Base-by-base conservation (phyloP, 2,797 vertebrate genomes). In the Mycteria americana region DNA sequence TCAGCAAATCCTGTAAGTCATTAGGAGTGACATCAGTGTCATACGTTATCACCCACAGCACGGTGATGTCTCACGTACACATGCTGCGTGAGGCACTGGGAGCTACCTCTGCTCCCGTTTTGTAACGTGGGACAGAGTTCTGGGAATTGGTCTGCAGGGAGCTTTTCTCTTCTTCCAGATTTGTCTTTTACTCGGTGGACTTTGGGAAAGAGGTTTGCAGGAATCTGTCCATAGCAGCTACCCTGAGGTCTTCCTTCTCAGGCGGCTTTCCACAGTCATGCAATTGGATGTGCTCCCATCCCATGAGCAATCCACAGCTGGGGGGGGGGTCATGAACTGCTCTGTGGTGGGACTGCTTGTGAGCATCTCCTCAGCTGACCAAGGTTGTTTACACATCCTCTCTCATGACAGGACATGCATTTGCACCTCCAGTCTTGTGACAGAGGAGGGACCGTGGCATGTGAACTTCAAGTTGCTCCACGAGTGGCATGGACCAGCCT, bases 241-340 rank as follows among this genome's bases (percentile, higher is more conserved):
- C 25, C 43, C 31, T 14, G 35, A 82, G 27, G 27, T 41, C 27
- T 30, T 87, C 53, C 39, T 72, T 23, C 6, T 11, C 57, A 41
- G 11, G 4, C 18, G 4, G 0, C 5, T 73, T 48, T 69, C 46
- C n/a, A 18, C 2, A 39, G 57, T 37, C 24, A 0, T 13, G 9
- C 50, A 87, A 48, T 23, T 59, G 51, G 23, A 17, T 56, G 23
- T 45, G 18, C 10, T 88, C 6, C n/a, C 30, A 27, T 18, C 15
- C 23, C 33, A 9, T 24, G 35, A 37, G 54, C 23, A 51, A 45
- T 22, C 22, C 25, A 30, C 30, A 57, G 8, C 1, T 60, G 13
- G 13, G 25, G 31, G 11, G 3, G 24, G 6, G 2, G 67, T 67
- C 35, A 13, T 17, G 62, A 62, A 37, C 37, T 86, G 57, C 41